phyloP scores from a whole-genome alignment of 2,888 invertebrate genomes.

The Micoletzkya japonica region DNA sequence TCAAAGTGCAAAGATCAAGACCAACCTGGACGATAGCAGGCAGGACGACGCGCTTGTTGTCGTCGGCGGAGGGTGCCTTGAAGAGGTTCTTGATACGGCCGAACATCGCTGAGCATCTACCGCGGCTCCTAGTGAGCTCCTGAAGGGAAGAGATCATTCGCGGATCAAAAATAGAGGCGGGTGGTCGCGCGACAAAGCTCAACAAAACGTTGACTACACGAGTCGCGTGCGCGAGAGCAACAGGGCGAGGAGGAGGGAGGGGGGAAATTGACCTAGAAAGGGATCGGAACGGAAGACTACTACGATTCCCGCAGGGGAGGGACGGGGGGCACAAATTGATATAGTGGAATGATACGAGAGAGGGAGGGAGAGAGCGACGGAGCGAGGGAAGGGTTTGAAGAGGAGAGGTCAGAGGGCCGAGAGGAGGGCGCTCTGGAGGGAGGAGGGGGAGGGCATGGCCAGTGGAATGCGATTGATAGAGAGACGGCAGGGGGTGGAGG shows the following conservation, averaged over 20 bases:
- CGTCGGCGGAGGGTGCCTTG: slow-evolving; percentile 25
- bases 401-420: too few relatives aligned
- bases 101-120: slow-evolving; percentile 4
- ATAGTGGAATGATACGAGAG: slow-evolving; percentile 18
- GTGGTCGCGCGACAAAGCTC: background rate
- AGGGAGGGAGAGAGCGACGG: background rate
- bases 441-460: background rate
- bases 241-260: background rate
- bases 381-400: background rate
- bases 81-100: slow-evolving; percentile 27
- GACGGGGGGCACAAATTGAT: background rate
- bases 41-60: slow-evolving; percentile 5
- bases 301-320: background rate
- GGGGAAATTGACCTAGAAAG: slow-evolving; percentile 27
- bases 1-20: background rate
- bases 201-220: background rate
- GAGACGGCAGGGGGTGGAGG: background rate
- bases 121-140: background rate
- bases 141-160: background rate
- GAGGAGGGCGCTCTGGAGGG: too few relatives aligned
- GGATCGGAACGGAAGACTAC: slow-evolving; percentile 10
- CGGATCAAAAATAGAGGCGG: background rate
- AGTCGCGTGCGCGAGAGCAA: slow-evolving; percentile 9
- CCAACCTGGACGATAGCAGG: slow-evolving; percentile 26
- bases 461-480: background rate